These are phyloP conservation scores for Podotricha telesiphe DNA, from an alignment of 2,888 invertebrate species.

Conservation along the genomic window DNA sequence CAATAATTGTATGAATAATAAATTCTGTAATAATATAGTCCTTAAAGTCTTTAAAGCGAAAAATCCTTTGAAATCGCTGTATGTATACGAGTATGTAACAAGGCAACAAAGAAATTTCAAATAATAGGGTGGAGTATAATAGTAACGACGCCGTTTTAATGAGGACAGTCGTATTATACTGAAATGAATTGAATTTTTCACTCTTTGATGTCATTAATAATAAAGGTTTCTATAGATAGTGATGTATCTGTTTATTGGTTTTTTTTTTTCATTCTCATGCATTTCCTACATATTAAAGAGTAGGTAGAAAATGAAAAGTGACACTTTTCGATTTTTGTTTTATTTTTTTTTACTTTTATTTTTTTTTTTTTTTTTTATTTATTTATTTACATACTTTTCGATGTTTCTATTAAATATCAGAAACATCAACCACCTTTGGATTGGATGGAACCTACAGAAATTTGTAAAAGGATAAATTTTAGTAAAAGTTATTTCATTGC, in stretches of 20 bases:
- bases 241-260: background rate
- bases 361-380: too few species aligned
- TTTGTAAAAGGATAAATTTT: too few species aligned
- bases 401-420: too few species aligned
- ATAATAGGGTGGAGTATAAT: slow-evolving; percentile 8
- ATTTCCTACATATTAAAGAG: too few species aligned
- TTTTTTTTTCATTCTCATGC: background rate
- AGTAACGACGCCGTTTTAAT: slow-evolving; percentile 13
- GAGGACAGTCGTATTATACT: slow-evolving; percentile 15
- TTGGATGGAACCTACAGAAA: too few species aligned
- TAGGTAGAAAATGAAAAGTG: too few species aligned
- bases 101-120: slow-evolving; percentile 17
- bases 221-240: background rate
- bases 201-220: background rate
- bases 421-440: too few species aligned
- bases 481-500: too few species aligned
- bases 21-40: background rate
- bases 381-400: too few species aligned
- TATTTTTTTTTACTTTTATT: too few species aligned
- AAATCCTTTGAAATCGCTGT: background rate
- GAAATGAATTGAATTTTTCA: slow-evolving; percentile 17
- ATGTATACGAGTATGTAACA: background rate
- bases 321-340: too few species aligned
- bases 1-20: background rate
- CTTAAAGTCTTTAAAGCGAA: slow-evolving; percentile 2